Evolutionary conservation across 1,140 invertebrate species (phyloP).

Genomic region (Tetragnatha versicolor): DNA sequence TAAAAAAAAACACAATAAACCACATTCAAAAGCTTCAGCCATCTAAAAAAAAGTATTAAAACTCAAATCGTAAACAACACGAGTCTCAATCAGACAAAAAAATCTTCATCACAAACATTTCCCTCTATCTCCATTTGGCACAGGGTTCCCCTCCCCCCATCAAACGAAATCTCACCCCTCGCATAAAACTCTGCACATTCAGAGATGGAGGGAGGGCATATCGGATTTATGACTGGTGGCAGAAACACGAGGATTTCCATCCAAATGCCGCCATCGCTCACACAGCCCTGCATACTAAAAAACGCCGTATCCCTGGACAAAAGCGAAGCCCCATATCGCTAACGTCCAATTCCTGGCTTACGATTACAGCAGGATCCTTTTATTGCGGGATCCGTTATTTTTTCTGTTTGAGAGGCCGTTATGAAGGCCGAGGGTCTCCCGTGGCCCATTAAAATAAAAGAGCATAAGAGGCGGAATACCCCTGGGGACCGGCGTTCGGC

Average conservation of each 20-base stretch:
- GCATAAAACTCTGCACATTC: background rate
- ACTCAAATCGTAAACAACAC: no score
- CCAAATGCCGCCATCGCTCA: background rate
- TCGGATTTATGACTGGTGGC: constrained; percentile 14
- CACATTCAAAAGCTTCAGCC: no score
- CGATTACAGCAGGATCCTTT: constrained; percentile 19
- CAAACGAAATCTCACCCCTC: no score
- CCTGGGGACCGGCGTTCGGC: constrained; percentile 3
- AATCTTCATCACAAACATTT: no score
- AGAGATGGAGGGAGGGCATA: background rate
- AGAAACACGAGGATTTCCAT: constrained; percentile 18
- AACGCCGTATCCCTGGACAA: constrained; percentile 6
- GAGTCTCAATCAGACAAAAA: no score
- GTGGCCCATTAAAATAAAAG: constrained; percentile 47
- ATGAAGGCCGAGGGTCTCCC: constrained; percentile 13
- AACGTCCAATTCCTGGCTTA: constrained; percentile 18
- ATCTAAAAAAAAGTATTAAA: no score
- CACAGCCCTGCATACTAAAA: constrained; percentile 9
- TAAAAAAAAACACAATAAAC: no score
- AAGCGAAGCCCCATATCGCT: constrained; percentile 1
- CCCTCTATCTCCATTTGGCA: no score
- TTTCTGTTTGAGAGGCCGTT: constrained; percentile 30
- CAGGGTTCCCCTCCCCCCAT: no score
- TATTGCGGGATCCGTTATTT: background rate
- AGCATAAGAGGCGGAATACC: constrained; percentile 19